Conservation (phyloP, 2,888 invertebrate genomes). For the Eupsilia transversa region DNA sequence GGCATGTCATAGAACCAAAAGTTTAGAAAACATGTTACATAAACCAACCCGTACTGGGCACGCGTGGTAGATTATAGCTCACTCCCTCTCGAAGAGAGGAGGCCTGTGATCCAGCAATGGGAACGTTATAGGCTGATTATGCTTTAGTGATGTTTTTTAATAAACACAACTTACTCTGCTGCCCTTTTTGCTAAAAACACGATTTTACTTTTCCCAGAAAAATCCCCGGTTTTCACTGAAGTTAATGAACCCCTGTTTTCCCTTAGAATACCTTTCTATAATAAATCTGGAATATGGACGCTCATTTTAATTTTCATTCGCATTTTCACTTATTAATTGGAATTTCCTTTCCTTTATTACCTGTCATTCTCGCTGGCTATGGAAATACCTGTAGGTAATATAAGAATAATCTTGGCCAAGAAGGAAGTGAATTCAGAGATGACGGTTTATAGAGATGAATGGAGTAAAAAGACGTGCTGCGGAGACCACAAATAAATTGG, state of each 20-base stretch:
- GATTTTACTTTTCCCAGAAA: background rate
- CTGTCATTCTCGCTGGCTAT: background rate
- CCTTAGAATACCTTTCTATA: slow-evolving; percentile 3
- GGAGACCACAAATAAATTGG: background rate
- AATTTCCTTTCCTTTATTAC: background rate
- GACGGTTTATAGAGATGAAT: background rate
- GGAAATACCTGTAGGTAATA: background rate
- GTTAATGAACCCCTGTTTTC: slow-evolving; percentile 5
- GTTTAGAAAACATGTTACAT: too few species aligned
- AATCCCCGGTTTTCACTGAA: slow-evolving; percentile 9
- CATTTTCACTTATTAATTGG: slow-evolving; percentile 22
- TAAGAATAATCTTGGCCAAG: background rate
- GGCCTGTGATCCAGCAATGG: too few species aligned
- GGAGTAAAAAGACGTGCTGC: background rate
- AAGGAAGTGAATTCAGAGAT: background rate
- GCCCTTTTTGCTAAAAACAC: background rate
- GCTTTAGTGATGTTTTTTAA: too few species aligned
- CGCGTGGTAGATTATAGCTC: too few species aligned
- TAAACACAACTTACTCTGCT: background rate
- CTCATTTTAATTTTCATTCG: slow-evolving; percentile 17
- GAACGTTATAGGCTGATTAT: too few species aligned
- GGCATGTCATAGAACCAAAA: too few species aligned
- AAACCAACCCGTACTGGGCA: too few species aligned
- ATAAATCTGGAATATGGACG: slow-evolving; percentile 16
- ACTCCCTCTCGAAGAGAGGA: too few species aligned